A percentile compares a stretch with the other conserved stretches of the same genome.
phyloP scores from a whole-genome alignment of 2,888 invertebrate genomes.

The Helleia helle region DNA sequence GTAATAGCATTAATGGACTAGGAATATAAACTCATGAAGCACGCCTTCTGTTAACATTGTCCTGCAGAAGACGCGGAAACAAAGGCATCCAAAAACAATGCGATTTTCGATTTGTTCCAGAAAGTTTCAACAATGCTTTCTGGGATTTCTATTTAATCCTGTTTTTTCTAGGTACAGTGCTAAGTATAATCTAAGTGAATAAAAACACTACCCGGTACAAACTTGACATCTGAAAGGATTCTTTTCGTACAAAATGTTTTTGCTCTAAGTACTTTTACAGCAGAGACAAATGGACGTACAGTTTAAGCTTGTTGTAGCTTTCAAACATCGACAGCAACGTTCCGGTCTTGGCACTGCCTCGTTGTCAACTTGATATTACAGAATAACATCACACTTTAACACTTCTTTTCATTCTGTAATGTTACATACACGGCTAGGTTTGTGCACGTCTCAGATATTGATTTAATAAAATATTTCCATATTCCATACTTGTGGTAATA shows the following conservation, averaged over 20 bases:
- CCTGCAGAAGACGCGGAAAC: constrained; percentile 4
- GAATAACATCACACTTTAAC: no score
- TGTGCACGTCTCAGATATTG: no score
- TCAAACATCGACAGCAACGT: no score
- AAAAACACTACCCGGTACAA: background rate
- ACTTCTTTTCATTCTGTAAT: no score
- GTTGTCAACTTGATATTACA: no score
- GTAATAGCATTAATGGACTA: background rate
- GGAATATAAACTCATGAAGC: background rate
- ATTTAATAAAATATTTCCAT: background rate
- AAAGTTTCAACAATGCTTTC: constrained; percentile 2
- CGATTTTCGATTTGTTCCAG: constrained; percentile 6
- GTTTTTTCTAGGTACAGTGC: background rate
- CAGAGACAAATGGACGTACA: background rate
- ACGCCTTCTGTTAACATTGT: background rate
- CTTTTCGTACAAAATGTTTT: background rate
- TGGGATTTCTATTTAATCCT: constrained; percentile 1
- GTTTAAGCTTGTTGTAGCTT: no score
- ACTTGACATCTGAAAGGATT: constrained; percentile 4
- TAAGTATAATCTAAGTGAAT: constrained; percentile 2
- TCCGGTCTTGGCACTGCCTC: no score
- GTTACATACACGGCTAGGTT: no score
- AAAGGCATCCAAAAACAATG: constrained; percentile 5
- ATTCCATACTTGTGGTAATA: no score
- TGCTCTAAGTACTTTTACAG: background rate